phyloP scores from a whole-genome alignment of 2,888 invertebrate genomes.

The Philonicus albiceps region DNA sequence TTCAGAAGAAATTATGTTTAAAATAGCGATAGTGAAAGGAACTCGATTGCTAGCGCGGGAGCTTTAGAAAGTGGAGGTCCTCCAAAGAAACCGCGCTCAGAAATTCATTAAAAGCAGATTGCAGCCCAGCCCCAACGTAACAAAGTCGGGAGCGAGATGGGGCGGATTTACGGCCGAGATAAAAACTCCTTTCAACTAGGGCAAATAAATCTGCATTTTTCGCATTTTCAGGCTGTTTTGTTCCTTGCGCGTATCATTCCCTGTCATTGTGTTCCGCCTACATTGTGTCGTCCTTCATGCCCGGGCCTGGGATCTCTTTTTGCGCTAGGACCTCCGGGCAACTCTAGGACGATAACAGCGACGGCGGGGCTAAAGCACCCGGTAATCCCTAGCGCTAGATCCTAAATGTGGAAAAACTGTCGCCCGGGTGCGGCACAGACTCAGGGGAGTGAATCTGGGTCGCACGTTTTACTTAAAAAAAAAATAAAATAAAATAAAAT shows the following conservation, averaged over 20 bases:
- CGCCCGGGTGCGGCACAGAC: background rate
- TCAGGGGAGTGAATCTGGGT: background rate
- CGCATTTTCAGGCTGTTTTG: conserved; percentile 6
- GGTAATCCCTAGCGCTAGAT: background rate
- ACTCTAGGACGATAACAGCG: background rate
- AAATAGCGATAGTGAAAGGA: background rate
- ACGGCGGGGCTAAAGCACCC: background rate
- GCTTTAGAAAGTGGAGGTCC: background rate
- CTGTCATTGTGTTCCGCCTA: conserved; percentile 8
- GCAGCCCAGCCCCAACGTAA: background rate
- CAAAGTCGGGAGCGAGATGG: background rate
- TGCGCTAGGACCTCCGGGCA: background rate
- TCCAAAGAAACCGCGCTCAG: background rate
- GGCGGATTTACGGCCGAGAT: conserved; percentile 14
- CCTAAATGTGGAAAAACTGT: background rate
- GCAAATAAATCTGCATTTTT: conserved; percentile 35
- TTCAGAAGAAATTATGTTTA: background rate
- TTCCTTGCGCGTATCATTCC: background rate
- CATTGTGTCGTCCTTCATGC: background rate
- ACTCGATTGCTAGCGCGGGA: background rate
- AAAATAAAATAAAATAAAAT: no score
- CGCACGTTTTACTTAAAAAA: background rate
- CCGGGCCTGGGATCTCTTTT: background rate
- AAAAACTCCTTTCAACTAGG: conserved; percentile 23
- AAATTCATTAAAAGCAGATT: conserved; percentile 29